Evolutionary conservation across 2,888 invertebrate species (phyloP), one percentile per base, ranked within the genome.

Genomic region (Lobophora halterata): DNA sequence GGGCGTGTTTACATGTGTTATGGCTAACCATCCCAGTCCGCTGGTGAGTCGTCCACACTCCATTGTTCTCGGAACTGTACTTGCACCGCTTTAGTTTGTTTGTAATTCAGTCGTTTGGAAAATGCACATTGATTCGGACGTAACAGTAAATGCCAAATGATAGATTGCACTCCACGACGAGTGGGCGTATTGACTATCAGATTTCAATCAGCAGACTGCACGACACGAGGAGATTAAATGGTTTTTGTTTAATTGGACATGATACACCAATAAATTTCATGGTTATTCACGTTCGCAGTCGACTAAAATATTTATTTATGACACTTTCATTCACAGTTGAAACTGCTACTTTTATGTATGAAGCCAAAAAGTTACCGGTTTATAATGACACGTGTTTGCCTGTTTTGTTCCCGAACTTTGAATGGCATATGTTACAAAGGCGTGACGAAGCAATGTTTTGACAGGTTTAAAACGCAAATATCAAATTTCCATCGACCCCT

Each of bases 121-220:
- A 55, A 56, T 51, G 45, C 55, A 46, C 49, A 52, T 50, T 43
- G 47, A 53, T 55, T 52, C 48, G 52, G 32, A 38, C 10, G 43
- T 36, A 52, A 58, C 58, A 51, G 55, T 55, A 57, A 56, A 62
- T 52, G 49, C 51, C 36, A 46, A 62, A 57, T 66, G 61, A 66
- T 64, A 54, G 55, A 63, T 66, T 55, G 56, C 59, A 56, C 56
- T 58, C 50, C 44, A 56, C 52, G 47, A 53, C 46, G 49, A 65
- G 75, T 77, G 82, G 82, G 82, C 79, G 81, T 78, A 59, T 58
- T 44, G 51, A 46, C 61, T 69, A 70, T 82, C 66, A 47, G 63
- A 71, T 83, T 79, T 67, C 82, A 69, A 64, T 67, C 60, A 60
- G 62, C 63, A 57, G 66, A 75, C 64, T 62, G 61, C 53, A 66